Percentiles rank a stretch among this genome's conserved stretches.
Evolutionary conservation across 2,888 invertebrate species (phyloP).

Genomic region (Netelia fuscicornis): DNA sequence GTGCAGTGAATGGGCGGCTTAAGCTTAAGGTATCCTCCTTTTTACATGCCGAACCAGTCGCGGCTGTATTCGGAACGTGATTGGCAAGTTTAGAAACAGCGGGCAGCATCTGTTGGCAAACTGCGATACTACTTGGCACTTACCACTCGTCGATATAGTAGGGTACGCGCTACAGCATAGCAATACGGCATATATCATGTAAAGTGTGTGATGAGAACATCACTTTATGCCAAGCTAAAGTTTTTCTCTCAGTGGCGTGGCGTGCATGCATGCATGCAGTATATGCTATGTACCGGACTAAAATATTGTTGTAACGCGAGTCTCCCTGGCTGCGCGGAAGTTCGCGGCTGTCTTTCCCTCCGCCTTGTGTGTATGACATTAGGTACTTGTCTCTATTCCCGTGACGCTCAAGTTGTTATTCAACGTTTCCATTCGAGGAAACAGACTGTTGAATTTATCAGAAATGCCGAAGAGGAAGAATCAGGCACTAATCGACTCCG

Average conservation of each 20-base stretch:
- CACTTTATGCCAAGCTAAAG: not conserved
- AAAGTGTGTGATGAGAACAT: not conserved
- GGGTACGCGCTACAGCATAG: not conserved
- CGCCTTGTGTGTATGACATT: conserved; percentile 72
- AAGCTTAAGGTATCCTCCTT: no score
- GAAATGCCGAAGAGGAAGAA: conserved; percentile 94
- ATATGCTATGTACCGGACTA: not conserved
- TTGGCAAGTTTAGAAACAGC: no score
- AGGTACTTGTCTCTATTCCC: conserved; percentile 53
- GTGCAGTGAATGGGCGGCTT: no score
- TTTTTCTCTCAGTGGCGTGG: not conserved
- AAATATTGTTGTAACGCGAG: conserved; percentile 52
- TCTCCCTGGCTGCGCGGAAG: conserved; percentile 30
- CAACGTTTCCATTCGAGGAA: conserved; percentile 56
- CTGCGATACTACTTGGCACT: not conserved
- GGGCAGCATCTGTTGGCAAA: no score
- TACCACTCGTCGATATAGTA: not conserved
- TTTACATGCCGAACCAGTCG: no score
- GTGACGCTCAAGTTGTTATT: conserved; percentile 62
- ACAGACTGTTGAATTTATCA: not conserved
- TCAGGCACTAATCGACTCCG: conserved; percentile 93
- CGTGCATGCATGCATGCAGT: not conserved
- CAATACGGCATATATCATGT: not conserved
- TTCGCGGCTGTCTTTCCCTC: conserved; percentile 50
- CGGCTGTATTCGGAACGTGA: no score